Evolutionary conservation across 30 jellyfish, hydroid and myxozoan species (phyloP), one percentile per base, ranked within the genome.

Genomic region (Aurelia aurita complex sp. Pacific): DNA sequence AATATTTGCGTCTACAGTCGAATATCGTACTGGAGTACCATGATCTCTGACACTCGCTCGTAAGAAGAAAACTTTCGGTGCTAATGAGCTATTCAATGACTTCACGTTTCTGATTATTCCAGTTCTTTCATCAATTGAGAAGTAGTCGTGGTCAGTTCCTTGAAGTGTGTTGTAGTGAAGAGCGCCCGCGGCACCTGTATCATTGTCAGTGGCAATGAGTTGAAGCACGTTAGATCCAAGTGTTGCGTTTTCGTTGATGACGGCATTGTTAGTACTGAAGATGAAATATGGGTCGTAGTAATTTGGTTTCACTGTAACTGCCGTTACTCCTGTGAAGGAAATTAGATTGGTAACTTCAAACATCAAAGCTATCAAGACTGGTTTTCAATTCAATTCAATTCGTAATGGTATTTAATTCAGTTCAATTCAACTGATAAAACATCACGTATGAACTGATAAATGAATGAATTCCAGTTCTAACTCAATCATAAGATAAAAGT

Each of bases 181-280:
- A 10, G 55, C 76, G 35, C 97, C 91, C 55, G 96, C 81, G 16
- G 86, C 85, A 11, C 91, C 97, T 17, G 90, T 81, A 80, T 89
- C 97, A 55, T 81, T 82, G 79, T 86, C 96, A 10, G 79, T 68
- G 29, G 96, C 96, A 0, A 38, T 59, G 32, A 85, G 19, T 12
- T 76, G 72, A 10, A 85, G 69, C 5, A 91, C 87, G 10, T 34
- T 34, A 9, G 90, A 54, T 46, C 86, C 94, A 18, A 82, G 64
- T 53, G 95, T 68, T 10, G 92, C 85, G 36, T 67, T 71, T 61
- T 73, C 83, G 32, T 69, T 68, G 65, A 90, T 62, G 59, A 82
- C 89, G 6, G 97, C 97, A 33, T 70, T 63, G 87, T 64, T 74
- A 15, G 81, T 34, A 7, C 82, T 16, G n/a, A 11, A 54, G 18